phyloP scores from a whole-genome alignment of 2,113 vertebrate genomes.

The Conger conger region DNA sequence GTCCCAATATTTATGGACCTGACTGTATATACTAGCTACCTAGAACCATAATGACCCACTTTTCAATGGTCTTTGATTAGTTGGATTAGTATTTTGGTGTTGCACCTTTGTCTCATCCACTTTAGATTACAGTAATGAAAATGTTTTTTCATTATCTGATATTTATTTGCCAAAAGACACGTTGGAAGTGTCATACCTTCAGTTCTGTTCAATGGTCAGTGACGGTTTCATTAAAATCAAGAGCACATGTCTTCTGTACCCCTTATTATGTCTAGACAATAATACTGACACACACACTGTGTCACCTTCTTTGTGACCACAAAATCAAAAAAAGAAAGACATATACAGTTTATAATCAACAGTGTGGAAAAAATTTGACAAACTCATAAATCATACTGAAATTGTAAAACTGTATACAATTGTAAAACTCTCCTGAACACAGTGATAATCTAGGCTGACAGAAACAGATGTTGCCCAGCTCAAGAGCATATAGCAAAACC shows the following conservation, averaged over 20 bases:
- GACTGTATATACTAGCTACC: no score
- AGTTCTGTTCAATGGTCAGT: not conserved
- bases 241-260: not conserved
- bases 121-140: not conserved
- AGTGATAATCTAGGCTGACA: not conserved
- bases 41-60: no score
- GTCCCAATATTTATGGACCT: no score
- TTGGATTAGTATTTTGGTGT: not conserved
- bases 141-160: not conserved
- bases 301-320: not conserved
- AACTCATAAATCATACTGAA: not conserved
- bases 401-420: not conserved
- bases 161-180: not conserved
- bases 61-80: not conserved
- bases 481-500: slow-evolving; percentile 6
- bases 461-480: not conserved
- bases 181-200: not conserved
- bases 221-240: not conserved
- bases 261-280: not conserved
- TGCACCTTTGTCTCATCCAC: not conserved
- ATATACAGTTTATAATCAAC: not conserved
- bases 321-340: not conserved
- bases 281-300: not conserved
- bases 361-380: not conserved
- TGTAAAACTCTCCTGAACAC: not conserved